Conservation (phyloP, 92 coral and sea anemone genomes). For the Zoanthus sansibaricus region DNA sequence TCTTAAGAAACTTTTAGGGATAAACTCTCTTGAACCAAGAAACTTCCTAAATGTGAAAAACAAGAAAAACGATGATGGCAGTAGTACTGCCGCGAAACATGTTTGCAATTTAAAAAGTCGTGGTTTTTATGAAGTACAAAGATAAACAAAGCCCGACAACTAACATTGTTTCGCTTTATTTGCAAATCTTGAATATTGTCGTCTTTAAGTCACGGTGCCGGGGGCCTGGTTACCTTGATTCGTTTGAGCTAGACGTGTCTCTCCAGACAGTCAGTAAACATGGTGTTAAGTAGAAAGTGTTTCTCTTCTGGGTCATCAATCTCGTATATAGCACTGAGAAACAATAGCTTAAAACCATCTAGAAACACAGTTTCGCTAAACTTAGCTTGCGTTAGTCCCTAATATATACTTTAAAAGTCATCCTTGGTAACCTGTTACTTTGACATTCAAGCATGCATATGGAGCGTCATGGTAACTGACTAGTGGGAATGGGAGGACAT, state of each 20-base stretch:
- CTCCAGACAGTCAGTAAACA: slow-evolving; percentile 42
- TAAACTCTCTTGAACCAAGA: too few species aligned
- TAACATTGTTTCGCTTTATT: slow-evolving; percentile 19
- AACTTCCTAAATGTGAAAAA: too few species aligned
- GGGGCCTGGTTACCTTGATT: slow-evolving; percentile 48
- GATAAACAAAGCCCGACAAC: neutral
- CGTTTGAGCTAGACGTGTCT: slow-evolving; percentile 43
- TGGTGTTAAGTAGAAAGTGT: slow-evolving; percentile 21
- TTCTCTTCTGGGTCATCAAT: slow-evolving; percentile 53
- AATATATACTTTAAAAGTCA: slow-evolving; percentile 9
- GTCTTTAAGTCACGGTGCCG: slow-evolving; percentile 50
- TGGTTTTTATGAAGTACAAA: too few species aligned
- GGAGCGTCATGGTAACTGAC: slow-evolving; percentile 27
- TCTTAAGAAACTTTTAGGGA: too few species aligned
- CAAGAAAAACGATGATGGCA: too few species aligned
- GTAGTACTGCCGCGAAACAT: too few species aligned
- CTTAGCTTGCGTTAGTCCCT: slow-evolving; percentile 3
- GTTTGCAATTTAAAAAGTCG: too few species aligned
- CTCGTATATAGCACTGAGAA: slow-evolving; percentile 17
- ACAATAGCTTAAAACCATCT: slow-evolving; percentile 22
- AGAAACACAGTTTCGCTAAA: slow-evolving; percentile 34
- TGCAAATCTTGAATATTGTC: slow-evolving; percentile 47
- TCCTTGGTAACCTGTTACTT: slow-evolving; percentile 18
- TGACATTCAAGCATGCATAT: slow-evolving; percentile 31
- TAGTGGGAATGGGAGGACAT: slow-evolving; percentile 46